Evolutionary conservation across 2,113 vertebrate species (phyloP), one percentile per base, ranked within the genome.

Genomic region (Bujurquina vittata): DNA sequence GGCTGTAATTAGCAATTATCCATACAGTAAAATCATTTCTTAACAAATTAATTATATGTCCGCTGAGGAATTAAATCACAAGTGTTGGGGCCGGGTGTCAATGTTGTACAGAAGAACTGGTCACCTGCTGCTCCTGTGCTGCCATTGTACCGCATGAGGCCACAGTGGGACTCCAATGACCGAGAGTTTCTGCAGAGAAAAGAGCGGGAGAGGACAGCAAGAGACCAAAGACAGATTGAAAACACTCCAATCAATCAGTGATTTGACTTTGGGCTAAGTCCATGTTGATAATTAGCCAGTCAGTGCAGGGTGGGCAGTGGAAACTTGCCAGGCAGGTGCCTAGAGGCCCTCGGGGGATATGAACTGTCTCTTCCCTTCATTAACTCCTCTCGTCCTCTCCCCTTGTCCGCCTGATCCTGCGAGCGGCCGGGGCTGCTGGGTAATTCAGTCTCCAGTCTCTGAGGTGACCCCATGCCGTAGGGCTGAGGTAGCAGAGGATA

Each of bases 331-430:
- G 86, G 84, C 88, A 87, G 89, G 91, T 94, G 93, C 91, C 90
- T 85, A 10, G 88, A 91, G 92, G 90, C 85, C 91, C 94, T 87
- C 87, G 0, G 56, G 93, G 92, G 95, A 94, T 83, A 91, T 91
- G 94, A 90, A 95, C 95, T 79, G 85, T 94, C 94, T 96, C 93
- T 94, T 94, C 94, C 92, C 91, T 95, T 96, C 96, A 96, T 96
- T 96, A 96, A 96, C 95, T 96, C 91, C 86, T 88, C 88, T 93
- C 89, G 93, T 95, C 93, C 92, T 94, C 87, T 95, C 94, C 92
- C 94, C 94, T 95, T 95, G 96, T 95, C 95, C 89, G 88, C 87
- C 88, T 94, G 92, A 94, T 95, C 95, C 94, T 84, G 87, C 83
- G 79, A 94, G 93, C 89, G 82, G 89, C 89, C 52, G 59, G 89